Percentiles rank a stretch among this genome's conserved stretches.
Evolutionary conservation across 2,797 vertebrate genomes (phyloP).

Genomic region (Menidia menidia): DNA sequence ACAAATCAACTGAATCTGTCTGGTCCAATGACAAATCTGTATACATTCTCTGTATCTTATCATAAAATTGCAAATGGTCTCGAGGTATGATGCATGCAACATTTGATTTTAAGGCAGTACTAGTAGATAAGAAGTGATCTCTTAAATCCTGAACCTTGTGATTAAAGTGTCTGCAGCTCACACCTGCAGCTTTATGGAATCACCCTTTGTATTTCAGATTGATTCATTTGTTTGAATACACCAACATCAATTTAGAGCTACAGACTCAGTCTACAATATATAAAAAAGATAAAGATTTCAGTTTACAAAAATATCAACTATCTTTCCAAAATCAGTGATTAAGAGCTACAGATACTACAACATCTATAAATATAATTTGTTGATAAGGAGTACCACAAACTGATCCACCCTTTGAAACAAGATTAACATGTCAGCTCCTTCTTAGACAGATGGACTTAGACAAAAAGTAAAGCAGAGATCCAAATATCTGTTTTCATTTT

Average conservation of each 20-base stretch:
- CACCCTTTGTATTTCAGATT: neutral
- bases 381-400: neutral
- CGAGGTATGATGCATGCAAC: neutral
- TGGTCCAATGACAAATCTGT: neutral
- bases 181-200: too few relatives aligned
- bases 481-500: slow-evolving; percentile 38
- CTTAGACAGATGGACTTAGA: slow-evolving; percentile 61
- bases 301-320: neutral
- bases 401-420: slow-evolving; percentile 54
- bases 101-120: neutral
- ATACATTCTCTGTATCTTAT: neutral
- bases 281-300: slow-evolving; percentile 20
- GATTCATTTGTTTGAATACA: slow-evolving; percentile 19
- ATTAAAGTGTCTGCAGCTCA: slow-evolving; percentile 6
- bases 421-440: slow-evolving; percentile 74
- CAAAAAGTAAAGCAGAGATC: slow-evolving; percentile 11
- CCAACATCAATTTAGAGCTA: neutral
- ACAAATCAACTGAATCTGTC: too few relatives aligned
- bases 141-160: neutral
- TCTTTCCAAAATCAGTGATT: slow-evolving; percentile 1
- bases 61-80: neutral
- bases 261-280: neutral
- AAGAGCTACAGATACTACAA: neutral
- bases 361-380: neutral
- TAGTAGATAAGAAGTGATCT: neutral